Evolutionary conservation across 2,113 vertebrate genomes (phyloP), one percentile per base, ranked within the genome.

Genomic region (Bubo bubo): DNA sequence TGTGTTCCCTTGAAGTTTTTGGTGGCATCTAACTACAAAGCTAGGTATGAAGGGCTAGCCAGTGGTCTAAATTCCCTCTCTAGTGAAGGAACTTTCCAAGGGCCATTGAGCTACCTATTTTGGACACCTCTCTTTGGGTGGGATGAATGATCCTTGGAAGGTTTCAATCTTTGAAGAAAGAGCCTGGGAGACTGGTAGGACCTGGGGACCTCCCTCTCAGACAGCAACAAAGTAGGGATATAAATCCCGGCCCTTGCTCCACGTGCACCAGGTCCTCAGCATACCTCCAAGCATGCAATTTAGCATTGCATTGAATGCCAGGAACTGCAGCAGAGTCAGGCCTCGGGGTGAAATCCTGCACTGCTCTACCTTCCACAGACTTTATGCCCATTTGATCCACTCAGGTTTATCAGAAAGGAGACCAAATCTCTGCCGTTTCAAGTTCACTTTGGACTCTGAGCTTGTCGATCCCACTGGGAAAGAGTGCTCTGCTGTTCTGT

Each of bases 391-490:
- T 43, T 47, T 6, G 1, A 70, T n/a, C 49, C 76, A 66, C 94
- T 97, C 93, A 95, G 93, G 89, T 95, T 91, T 93, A 74, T 91
- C 84, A 94, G 96, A 96, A 97, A 95, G 87, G 95, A 95, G 89
- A 76, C 81, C 37, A 79, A 87, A 88, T 63, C 53, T 79, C 81
- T 93, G 74, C 77, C 5, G 16, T 73, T 95, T 89, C 58, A 26
- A 70, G 59, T 87, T 90, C 74, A 34, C 77, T 91, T 55, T 66
- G 89, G 77, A 86, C 85, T 95, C 84, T 91, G 87, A 95, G 90
- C 77, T 90, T 94, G 70, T 94, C 77, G 4, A 50, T 96, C 87
- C 81, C 77, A 14, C 79, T 34, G 89, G 80, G 86, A 89, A 75
- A 81, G 63, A 91, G 77, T 68, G 82, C 72, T 90, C 76, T 79